Percentiles rank a stretch among this genome's conserved stretches.
Conservation (phyloP, 2,888 invertebrate species). For the Polyommatus icarus region DNA sequence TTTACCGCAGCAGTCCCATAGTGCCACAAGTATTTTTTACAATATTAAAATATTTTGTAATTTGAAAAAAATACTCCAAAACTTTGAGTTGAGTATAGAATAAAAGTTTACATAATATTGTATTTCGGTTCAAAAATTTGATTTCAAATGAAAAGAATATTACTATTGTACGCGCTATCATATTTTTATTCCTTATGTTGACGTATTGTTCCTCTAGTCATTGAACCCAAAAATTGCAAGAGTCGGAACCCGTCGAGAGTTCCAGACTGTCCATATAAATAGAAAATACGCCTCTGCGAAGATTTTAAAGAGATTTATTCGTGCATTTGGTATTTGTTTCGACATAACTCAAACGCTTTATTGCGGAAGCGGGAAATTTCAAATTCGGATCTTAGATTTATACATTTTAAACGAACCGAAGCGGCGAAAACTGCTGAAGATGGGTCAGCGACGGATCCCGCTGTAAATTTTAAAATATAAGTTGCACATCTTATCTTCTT, state of each 20-base stretch:
- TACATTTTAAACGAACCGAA: conserved; percentile 21
- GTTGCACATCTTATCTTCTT: not conserved
- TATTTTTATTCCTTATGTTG: not conserved
- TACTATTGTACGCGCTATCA: not conserved
- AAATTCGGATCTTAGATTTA: conserved; percentile 12
- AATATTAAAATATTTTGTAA: too few species aligned
- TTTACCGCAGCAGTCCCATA: too few species aligned
- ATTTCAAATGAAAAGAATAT: not conserved
- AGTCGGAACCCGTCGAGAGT: not conserved
- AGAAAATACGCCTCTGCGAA: not conserved
- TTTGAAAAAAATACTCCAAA: too few species aligned
- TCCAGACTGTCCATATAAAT: not conserved
- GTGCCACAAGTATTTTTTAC: too few species aligned
- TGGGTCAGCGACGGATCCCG: not conserved
- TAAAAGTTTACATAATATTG: too few species aligned
- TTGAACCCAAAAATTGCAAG: not conserved
- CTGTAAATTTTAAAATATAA: conserved; percentile 24
- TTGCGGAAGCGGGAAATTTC: not conserved
- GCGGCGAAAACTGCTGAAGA: conserved; percentile 6
- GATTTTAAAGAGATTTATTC: conserved; percentile 12
- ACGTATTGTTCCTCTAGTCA: not conserved
- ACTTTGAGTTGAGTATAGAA: too few species aligned
- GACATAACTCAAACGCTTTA: conserved; percentile 24
- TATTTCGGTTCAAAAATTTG: not conserved
- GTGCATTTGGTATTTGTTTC: conserved; percentile 18